Evolutionary conservation across 2,797 vertebrate species (phyloP).

Genomic region (Pachyuromys duprasi): DNA sequence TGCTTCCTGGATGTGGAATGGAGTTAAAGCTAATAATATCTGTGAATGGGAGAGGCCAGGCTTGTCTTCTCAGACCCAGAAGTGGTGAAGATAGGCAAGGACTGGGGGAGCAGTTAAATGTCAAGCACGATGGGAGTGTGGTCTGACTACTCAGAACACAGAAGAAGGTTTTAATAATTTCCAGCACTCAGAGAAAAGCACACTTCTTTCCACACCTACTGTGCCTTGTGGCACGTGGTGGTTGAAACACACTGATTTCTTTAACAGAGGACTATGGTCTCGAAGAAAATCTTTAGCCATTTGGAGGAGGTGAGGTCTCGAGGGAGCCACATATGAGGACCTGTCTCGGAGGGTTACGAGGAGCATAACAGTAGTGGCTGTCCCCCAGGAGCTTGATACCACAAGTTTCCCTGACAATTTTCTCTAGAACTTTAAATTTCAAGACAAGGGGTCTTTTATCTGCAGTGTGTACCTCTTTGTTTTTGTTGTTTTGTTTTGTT

Average conservation of each 20-base stretch:
- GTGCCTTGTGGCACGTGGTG: not conserved
- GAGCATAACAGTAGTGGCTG: not conserved
- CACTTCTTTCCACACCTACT: not conserved
- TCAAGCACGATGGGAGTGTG: not conserved
- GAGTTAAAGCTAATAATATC: not conserved
- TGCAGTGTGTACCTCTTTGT: not conserved
- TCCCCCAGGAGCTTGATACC: not conserved
- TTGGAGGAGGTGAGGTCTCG: not conserved
- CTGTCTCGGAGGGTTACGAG: not conserved
- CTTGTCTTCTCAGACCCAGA: not conserved
- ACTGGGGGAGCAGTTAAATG: not conserved
- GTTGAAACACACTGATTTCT: not conserved
- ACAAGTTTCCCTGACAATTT: not conserved
- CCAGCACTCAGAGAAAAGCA: not conserved
- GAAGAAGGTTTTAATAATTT: not conserved
- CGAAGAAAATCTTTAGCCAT: not conserved
- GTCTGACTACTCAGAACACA: not conserved
- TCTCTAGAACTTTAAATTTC: not conserved
- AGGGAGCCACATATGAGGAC: not conserved
- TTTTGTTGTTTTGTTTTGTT: not conserved
- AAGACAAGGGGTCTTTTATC: conserved; percentile 23
- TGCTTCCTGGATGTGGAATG: not conserved
- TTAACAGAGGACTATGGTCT: not conserved
- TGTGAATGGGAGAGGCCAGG: not conserved
- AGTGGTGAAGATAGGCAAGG: too few species aligned